These are phyloP conservation scores for Mactromeris polynyma DNA, from an alignment of 2,888 invertebrate genomes.

Conservation along the genomic window DNA sequence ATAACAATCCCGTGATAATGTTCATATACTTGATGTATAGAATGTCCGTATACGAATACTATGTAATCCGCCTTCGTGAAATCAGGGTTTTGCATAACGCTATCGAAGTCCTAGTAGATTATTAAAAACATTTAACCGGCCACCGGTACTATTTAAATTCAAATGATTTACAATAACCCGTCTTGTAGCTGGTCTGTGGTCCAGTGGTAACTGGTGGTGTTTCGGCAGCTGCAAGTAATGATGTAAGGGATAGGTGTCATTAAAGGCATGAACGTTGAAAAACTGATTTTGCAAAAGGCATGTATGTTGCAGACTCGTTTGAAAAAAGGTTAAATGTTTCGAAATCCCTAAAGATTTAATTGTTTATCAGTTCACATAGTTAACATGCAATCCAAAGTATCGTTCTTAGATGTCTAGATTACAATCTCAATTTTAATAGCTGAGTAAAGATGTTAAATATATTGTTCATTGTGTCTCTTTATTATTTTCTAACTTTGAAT, in stretches of 20 bases:
- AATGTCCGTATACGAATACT: no score
- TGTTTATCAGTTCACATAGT: no score
- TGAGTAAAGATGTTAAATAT: background rate
- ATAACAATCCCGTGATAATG: no score
- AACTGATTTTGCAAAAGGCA: slow-evolving; percentile 56
- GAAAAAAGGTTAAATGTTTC: slow-evolving; percentile 31
- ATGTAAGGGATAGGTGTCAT: slow-evolving; percentile 58
- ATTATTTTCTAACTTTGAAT: background rate
- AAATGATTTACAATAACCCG: no score
- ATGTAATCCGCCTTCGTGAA: no score
- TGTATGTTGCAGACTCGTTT: slow-evolving; percentile 50
- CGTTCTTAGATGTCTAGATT: background rate
- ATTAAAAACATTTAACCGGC: no score
- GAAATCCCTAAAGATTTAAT: background rate
- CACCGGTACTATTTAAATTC: no score
- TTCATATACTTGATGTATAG: no score
- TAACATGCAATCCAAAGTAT: no score
- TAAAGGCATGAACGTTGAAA: slow-evolving; percentile 61
- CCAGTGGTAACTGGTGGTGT: slow-evolving; percentile 67
- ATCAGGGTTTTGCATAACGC: no score
- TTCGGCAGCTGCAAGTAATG: slow-evolving; percentile 52
- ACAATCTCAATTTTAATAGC: background rate
- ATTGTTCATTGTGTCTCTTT: background rate
- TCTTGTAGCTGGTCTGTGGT: no score
- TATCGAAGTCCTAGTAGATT: no score